Conservation (phyloP, 37 sponge, comb jelly and placozoan genomes). For the Theonella swinhoei region DNA sequence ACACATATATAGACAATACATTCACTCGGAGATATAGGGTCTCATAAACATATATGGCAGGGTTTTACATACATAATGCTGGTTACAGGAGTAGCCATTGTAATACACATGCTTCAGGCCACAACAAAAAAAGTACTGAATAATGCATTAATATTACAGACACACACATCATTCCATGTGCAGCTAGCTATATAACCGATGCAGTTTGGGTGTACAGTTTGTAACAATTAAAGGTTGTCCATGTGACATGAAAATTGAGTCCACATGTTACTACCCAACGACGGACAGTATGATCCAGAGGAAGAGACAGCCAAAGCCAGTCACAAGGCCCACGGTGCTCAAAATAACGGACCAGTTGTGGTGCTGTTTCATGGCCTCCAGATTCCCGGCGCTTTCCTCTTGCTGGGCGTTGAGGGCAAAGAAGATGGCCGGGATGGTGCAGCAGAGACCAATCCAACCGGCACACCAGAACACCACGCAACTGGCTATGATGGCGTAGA, state of each 20-base stretch:
- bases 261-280: neutral
- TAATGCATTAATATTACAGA: no score
- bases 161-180: no score
- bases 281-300: neutral
- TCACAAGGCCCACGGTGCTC: neutral
- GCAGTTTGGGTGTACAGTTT: no score
- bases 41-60: no score
- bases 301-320: neutral
- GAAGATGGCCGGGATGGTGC: slow-evolving; percentile 55
- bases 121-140: no score
- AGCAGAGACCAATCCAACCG: slow-evolving; percentile 8
- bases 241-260: neutral
- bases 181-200: no score
- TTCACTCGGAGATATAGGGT: no score
- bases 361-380: neutral
- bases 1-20: no score
- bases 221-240: no score
- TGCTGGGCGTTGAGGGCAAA: slow-evolving; percentile 18
- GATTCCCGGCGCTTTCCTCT: neutral
- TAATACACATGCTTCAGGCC: no score
- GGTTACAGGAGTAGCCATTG: no score
- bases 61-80: no score
- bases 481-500: slow-evolving; percentile 6
- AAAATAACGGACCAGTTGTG: neutral
- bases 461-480: slow-evolving; percentile 3